phyloP scores from a whole-genome alignment of 2,797 vertebrate species.

The Paedocypris micromegethes region DNA sequence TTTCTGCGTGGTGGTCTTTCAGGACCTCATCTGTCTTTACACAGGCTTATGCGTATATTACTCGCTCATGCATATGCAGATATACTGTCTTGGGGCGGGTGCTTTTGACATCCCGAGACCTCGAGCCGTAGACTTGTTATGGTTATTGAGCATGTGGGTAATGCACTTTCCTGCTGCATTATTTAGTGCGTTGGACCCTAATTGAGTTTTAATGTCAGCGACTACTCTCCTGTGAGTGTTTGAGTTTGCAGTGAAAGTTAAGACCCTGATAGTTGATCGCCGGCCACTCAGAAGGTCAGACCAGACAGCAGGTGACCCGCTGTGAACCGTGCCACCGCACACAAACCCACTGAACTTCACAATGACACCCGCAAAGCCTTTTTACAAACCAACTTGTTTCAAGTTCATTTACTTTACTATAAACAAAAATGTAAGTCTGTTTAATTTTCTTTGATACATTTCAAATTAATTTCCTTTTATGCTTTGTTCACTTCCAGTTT shows the following conservation, averaged over 20 bases:
- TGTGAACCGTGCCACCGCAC: conserved; percentile 43
- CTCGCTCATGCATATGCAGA: conserved; percentile 25
- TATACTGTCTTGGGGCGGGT: conserved; percentile 17
- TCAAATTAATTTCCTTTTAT: too few relatives aligned
- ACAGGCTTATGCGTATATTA: not conserved
- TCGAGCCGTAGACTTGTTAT: conserved; percentile 54
- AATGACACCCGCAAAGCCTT: conserved; percentile 3
- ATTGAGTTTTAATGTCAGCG: conserved; percentile 78
- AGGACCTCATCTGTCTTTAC: conserved; percentile 6
- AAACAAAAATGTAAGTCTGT: too few relatives aligned
- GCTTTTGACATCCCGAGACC: conserved; percentile 66
- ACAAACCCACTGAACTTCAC: conserved; percentile 17
- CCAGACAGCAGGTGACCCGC: conserved; percentile 50
- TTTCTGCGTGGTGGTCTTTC: conserved; percentile 49
- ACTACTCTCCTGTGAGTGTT: conserved; percentile 62
- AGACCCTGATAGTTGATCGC: conserved; percentile 71
- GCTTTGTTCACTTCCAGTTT: too few relatives aligned
- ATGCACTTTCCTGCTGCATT: conserved; percentile 74
- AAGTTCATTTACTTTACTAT: not conserved
- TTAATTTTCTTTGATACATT: too few relatives aligned
- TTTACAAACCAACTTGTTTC: not conserved
- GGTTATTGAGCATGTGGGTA: conserved; percentile 60
- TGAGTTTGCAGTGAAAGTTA: conserved; percentile 64
- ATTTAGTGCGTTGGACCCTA: conserved; percentile 72
- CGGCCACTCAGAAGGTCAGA: conserved; percentile 67